phyloP scores from a whole-genome alignment of 2,888 invertebrate genomes.

The Meandrusa payeni region DNA sequence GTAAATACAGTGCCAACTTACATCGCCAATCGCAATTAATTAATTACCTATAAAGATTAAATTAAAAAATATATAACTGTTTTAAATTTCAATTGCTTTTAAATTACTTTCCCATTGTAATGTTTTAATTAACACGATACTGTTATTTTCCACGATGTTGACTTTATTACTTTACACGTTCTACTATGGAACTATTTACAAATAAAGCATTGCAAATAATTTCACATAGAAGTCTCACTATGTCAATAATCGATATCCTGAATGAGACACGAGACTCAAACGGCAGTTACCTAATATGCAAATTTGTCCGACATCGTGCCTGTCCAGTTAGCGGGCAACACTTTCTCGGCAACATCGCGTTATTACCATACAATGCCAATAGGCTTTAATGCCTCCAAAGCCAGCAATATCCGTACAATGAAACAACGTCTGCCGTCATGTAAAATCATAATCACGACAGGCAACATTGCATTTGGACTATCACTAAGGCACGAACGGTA shows the following conservation, averaged over 20 bases:
- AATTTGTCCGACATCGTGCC: conserved; percentile 59
- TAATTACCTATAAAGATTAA: not conserved
- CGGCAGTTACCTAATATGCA: conserved; percentile 61
- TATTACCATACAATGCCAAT: conserved; percentile 71
- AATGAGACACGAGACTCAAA: conserved; percentile 28
- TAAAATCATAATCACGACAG: conserved; percentile 6
- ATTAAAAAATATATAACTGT: not conserved
- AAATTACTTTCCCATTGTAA: too few relatives aligned
- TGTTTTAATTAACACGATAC: too few relatives aligned
- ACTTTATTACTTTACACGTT: not conserved
- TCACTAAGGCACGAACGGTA: conserved; percentile 8
- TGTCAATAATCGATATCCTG: conserved; percentile 28
- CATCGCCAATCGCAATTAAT: conserved; percentile 13
- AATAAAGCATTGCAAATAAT: not conserved
- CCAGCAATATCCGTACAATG: conserved; percentile 27
- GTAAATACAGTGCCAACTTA: conserved; percentile 16
- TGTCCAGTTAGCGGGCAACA: conserved; percentile 56
- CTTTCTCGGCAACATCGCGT: conserved; percentile 57
- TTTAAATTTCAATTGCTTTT: too few relatives aligned
- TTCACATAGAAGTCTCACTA: conserved; percentile 1
- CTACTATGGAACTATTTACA: not conserved
- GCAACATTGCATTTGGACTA: conserved; percentile 8
- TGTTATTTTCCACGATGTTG: not conserved
- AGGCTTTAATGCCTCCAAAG: conserved; percentile 43
- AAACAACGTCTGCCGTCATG: conserved; percentile 5